Evolutionary conservation across 2,888 invertebrate species (phyloP).

Genomic region (Brachyopa scutellaris): DNA sequence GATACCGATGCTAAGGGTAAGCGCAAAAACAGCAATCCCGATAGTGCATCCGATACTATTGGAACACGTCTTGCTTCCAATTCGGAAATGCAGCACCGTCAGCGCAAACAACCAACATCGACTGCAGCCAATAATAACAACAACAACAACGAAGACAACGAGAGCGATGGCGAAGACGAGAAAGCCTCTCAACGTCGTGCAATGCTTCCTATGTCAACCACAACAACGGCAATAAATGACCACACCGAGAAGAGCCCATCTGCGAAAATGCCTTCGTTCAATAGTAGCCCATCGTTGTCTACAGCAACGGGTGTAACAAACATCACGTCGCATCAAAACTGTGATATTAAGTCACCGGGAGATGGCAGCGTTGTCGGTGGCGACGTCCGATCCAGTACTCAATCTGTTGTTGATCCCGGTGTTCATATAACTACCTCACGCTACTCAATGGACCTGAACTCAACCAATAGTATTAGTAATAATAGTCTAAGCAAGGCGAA

Average conservation of each 20-base stretch:
- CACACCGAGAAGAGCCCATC: constrained; percentile 19
- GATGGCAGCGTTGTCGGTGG: constrained; percentile 8
- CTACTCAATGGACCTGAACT: constrained; percentile 62
- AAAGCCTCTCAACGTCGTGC: constrained; percentile 56
- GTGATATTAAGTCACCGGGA: constrained; percentile 54
- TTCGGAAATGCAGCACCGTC: constrained; percentile 80
- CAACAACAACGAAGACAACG: constrained; percentile 57
- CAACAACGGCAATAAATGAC: constrained; percentile 38
- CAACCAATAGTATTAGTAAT: constrained; percentile 74
- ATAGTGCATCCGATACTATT: constrained; percentile 75
- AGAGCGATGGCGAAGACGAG: constrained; percentile 69
- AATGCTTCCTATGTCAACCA: constrained; percentile 52
- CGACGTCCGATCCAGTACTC: background rate
- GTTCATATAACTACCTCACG: constrained; percentile 61
- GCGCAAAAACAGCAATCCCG: constrained; percentile 80
- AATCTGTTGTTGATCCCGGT: constrained; percentile 47
- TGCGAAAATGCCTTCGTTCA: constrained; percentile 20
- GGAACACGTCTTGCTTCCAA: constrained; percentile 63
- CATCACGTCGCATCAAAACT: constrained; percentile 38
- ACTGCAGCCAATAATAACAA: constrained; percentile 74
- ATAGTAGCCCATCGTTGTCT: constrained; percentile 49
- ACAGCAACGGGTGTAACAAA: constrained; percentile 27
- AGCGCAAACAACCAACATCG: constrained; percentile 77
- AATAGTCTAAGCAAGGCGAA: constrained; percentile 73
- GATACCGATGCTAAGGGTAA: constrained; percentile 77